Evolutionary conservation across 2,797 vertebrate species (phyloP).

Genomic region (Graptemys geographica): DNA sequence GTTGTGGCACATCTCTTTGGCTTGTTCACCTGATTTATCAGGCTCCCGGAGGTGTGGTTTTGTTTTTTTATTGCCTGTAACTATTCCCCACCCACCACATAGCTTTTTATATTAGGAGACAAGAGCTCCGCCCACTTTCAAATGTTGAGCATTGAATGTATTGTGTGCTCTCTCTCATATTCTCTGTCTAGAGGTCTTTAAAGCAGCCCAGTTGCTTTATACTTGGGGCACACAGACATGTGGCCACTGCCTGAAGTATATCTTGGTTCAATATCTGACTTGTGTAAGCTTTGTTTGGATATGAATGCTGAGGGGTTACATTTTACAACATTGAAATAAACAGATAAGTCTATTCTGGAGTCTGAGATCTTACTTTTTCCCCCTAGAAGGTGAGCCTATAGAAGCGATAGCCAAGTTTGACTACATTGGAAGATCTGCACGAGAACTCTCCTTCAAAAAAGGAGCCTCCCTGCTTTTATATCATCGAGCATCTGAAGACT

Average conservation of each 20-base stretch:
- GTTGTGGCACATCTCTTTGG: not conserved
- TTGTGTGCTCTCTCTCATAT: not conserved
- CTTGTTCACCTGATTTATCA: not conserved
- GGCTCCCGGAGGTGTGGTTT: not conserved
- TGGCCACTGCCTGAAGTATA: not conserved
- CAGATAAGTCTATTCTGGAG: not conserved
- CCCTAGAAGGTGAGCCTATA: slow-evolving; percentile 95
- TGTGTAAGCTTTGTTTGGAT: not conserved
- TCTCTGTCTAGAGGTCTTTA: not conserved
- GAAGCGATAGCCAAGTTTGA: slow-evolving; percentile 99
- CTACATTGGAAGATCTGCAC: slow-evolving; percentile 94
- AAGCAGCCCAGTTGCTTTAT: not conserved
- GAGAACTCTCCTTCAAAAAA: slow-evolving; percentile 98
- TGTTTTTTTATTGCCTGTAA: not conserved
- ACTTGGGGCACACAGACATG: not conserved
- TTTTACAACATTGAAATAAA: not conserved
- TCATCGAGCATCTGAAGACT: slow-evolving; percentile 97
- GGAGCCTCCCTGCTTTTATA: slow-evolving; percentile 97
- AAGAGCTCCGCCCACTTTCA: not conserved
- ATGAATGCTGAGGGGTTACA: not conserved
- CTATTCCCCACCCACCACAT: not conserved
- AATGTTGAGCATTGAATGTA: not conserved
- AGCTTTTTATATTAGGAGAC: not conserved
- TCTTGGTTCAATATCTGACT: not conserved
- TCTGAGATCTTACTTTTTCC: not conserved